Evolutionary conservation across 1,140 invertebrate species (phyloP).

Genomic region (Xylocopa sonorina): DNA sequence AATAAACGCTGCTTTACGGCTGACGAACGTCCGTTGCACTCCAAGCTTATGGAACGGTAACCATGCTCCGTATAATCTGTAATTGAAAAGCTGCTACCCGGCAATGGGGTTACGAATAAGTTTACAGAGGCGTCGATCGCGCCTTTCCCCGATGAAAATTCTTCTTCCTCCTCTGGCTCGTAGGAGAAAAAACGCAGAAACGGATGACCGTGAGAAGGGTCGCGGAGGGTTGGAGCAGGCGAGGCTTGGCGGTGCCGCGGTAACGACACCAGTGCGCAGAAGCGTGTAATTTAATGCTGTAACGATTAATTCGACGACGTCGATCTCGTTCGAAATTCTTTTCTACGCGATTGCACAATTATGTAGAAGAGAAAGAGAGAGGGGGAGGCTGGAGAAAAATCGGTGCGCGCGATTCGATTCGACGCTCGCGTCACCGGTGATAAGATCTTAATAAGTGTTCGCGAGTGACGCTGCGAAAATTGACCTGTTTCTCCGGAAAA

Average conservation of each 20-base stretch:
- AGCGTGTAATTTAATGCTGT: slow-evolving; percentile 9
- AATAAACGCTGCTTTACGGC: slow-evolving; percentile 46
- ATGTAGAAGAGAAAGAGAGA: slow-evolving; percentile 39
- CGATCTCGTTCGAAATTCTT: slow-evolving; percentile 40
- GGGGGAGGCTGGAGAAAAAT: too few species aligned
- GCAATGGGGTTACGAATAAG: slow-evolving; percentile 11
- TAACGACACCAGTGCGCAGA: slow-evolving; percentile 3
- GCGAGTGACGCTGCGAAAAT: slow-evolving; percentile 31
- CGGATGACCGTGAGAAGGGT: too few species aligned
- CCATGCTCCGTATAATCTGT: slow-evolving; percentile 37
- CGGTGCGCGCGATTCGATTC: slow-evolving; percentile 38
- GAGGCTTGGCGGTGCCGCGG: slow-evolving; percentile 16
- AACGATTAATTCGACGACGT: slow-evolving; percentile 7
- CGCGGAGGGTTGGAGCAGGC: too few species aligned
- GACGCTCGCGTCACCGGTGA: slow-evolving; percentile 54
- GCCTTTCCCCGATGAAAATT: slow-evolving; percentile 26
- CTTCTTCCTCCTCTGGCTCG: too few species aligned
- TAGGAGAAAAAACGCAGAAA: too few species aligned
- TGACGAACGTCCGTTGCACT: slow-evolving; percentile 53
- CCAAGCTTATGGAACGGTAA: slow-evolving; percentile 36
- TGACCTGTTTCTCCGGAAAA: too few species aligned
- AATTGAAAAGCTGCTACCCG: slow-evolving; percentile 22
- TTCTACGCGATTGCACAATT: slow-evolving; percentile 26
- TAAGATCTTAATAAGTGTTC: slow-evolving; percentile 60
- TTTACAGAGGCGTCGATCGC: not conserved